These are phyloP conservation scores for Diploscapter pachys DNA, from an alignment of 1,140 invertebrate species.

Conservation along the genomic window DNA sequence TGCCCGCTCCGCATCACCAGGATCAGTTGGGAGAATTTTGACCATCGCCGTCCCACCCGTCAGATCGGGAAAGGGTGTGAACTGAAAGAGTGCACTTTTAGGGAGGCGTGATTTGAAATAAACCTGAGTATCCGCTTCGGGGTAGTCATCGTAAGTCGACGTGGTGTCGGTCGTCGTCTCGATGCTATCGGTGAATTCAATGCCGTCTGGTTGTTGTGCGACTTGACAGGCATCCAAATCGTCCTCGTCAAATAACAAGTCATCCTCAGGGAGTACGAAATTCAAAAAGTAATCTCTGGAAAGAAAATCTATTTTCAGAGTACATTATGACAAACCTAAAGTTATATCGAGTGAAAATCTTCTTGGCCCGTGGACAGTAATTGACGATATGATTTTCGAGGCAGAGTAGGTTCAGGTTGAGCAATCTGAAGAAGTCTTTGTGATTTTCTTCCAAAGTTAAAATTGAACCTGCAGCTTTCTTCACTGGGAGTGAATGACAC, in stretches of 20 bases:
- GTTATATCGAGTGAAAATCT: slow-evolving; percentile 13
- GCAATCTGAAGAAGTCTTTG: slow-evolving; percentile 9
- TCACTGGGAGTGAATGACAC: too few species aligned
- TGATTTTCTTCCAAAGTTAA: slow-evolving; percentile 1
- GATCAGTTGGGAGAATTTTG: too few species aligned
- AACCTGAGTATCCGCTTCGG: too few species aligned
- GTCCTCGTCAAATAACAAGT: slow-evolving; percentile 18
- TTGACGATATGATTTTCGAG: slow-evolving; percentile 13
- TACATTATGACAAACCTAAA: background rate
- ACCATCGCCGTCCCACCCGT: too few species aligned
- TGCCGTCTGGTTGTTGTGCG: too few species aligned
- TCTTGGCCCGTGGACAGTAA: slow-evolving; percentile 3
- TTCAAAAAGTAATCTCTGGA: slow-evolving; percentile 19
- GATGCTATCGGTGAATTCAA: too few species aligned
- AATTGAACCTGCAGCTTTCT: slow-evolving; percentile 1
- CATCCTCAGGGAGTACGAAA: slow-evolving; percentile 17
- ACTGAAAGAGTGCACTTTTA: too few species aligned
- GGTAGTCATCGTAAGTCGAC: slow-evolving; percentile 2
- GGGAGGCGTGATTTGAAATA: too few species aligned
- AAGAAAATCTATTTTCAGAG: background rate
- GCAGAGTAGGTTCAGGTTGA: slow-evolving; percentile 11
- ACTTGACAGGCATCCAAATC: slow-evolving; percentile 17
- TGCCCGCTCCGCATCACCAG: too few species aligned
- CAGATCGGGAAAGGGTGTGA: too few species aligned
- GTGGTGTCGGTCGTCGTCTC: background rate